Conservation (phyloP, 2,113 vertebrate species). For the Blennius ocellaris region DNA sequence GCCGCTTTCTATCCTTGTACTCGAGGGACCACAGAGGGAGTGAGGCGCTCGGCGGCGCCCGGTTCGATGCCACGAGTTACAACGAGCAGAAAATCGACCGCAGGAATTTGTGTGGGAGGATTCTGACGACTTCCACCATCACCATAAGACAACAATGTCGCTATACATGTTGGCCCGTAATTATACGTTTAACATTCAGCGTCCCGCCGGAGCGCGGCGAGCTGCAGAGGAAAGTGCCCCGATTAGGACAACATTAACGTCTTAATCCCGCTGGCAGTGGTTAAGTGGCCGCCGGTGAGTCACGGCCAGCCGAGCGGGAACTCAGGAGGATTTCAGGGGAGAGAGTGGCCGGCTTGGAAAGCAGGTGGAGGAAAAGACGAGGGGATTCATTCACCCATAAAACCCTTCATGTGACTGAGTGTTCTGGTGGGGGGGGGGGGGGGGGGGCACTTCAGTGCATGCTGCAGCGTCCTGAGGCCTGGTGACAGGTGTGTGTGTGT, state of each 20-base stretch:
- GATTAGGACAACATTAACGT: background rate
- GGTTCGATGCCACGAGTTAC: too few relatives aligned
- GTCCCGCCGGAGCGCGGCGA: background rate
- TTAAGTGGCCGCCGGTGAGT: background rate
- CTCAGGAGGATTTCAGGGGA: background rate
- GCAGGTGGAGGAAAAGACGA: slow-evolving; percentile 10
- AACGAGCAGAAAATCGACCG: too few relatives aligned
- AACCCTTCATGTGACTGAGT: slow-evolving; percentile 6
- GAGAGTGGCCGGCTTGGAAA: background rate
- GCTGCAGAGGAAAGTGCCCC: background rate
- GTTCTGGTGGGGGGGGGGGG: background rate
- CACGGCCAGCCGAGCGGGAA: background rate
- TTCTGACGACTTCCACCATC: too few relatives aligned
- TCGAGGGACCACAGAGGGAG: too few relatives aligned
- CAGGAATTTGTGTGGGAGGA: too few relatives aligned
- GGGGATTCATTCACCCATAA: slow-evolving; percentile 28
- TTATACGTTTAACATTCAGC: slow-evolving; percentile 1
- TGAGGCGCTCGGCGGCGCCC: too few relatives aligned
- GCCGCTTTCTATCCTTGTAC: too few relatives aligned
- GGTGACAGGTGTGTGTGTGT: slow-evolving; percentile 70
- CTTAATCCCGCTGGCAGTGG: background rate
- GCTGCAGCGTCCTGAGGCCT: slow-evolving; percentile 56
- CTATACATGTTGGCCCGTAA: slow-evolving; percentile 20
- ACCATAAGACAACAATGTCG: background rate
- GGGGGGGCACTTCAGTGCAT: slow-evolving; percentile 9